Percentiles rank a stretch among this genome's conserved stretches.
Conservation (phyloP, 2,797 vertebrate species). For the Rhinophrynus dorsalis region DNA sequence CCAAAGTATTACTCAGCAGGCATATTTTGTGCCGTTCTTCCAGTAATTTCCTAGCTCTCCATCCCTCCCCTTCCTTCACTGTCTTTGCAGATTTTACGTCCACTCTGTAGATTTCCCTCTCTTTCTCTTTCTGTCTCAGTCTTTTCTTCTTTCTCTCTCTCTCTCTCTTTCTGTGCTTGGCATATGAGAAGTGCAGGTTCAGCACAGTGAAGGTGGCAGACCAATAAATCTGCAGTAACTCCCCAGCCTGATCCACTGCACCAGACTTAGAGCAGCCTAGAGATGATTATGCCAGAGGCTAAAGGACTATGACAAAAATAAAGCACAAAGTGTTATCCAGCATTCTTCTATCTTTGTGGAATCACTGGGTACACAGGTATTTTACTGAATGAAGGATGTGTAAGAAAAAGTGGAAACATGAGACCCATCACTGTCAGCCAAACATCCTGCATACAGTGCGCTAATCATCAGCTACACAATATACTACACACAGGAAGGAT, state of each 20-base stretch:
- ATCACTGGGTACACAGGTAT: too few relatives aligned
- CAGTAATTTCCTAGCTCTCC: too few relatives aligned
- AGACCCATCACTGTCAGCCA: too few relatives aligned
- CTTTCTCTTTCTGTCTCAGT: neutral
- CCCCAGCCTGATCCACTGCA: conserved; percentile 21
- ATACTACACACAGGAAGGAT: too few relatives aligned
- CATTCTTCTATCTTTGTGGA: too few relatives aligned
- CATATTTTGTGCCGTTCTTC: too few relatives aligned
- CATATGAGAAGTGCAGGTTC: conserved; percentile 33
- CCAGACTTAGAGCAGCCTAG: conserved; percentile 8
- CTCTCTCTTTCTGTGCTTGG: conserved; percentile 14
- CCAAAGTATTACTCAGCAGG: too few relatives aligned
- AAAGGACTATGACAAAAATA: neutral
- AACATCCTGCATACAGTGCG: neutral
- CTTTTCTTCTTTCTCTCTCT: conserved; percentile 20
- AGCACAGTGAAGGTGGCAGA: conserved; percentile 25
- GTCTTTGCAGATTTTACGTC: neutral
- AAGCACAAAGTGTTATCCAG: too few relatives aligned
- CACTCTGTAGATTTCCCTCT: neutral
- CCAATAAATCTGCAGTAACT: conserved; percentile 19
- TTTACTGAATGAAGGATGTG: too few relatives aligned
- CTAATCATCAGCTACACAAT: neutral
- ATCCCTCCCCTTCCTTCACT: conserved; percentile 2
- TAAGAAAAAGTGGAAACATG: too few relatives aligned
- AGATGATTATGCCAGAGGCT: neutral